Evolutionary conservation across 1,140 invertebrate genomes (phyloP), one percentile per base, ranked within the genome.

Genomic region (Pseudachorutes palmiensis): DNA sequence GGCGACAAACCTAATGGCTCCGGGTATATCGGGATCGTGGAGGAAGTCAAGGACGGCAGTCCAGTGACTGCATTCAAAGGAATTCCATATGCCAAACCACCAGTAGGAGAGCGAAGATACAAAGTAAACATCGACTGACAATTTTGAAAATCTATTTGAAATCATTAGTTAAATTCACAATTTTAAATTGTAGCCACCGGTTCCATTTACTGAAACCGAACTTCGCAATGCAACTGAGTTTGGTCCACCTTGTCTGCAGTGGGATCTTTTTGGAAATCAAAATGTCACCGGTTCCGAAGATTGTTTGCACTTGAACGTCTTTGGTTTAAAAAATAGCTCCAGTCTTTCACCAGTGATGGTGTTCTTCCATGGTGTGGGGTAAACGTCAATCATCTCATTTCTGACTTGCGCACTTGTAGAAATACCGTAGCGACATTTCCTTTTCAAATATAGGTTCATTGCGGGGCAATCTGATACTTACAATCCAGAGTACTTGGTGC

Each of bases 51-150:
- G 12, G 66, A 66, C 2, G 58, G 22, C 2, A 41, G 62, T 29
- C 16, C 70, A 2, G 64, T 68, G 3, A 58, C 51, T 14, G 59
- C 59, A 2, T 81, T 80, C 65, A 73, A 76, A 24, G 77, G 77
- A 32, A 77, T 81, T 55, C 79, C 79, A 1, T 81, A 77, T 65
- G 79, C 79, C 9, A 68, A 76, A 58, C 74, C 79, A 24, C 80
- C 80, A 14, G 49, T 80, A 9, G 76, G 74, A 51, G 68, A 75
- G 9, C 70, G 78, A 12, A 68, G 80, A 19, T 80, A 80, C 62
- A 72, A 75, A 70, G 77, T 78, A 66, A 62, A 65, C n/a, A 45
- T 29, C 26, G 22, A 19, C 45, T 60, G 24, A 9, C 2, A n/a
- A n/a, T n/a, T 22, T 29, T 26, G 36, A 62, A 48, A n/a, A 48